These are phyloP conservation scores for Heliconius ethilla DNA, from an alignment of 2,888 invertebrate species.

Conservation along the genomic window DNA sequence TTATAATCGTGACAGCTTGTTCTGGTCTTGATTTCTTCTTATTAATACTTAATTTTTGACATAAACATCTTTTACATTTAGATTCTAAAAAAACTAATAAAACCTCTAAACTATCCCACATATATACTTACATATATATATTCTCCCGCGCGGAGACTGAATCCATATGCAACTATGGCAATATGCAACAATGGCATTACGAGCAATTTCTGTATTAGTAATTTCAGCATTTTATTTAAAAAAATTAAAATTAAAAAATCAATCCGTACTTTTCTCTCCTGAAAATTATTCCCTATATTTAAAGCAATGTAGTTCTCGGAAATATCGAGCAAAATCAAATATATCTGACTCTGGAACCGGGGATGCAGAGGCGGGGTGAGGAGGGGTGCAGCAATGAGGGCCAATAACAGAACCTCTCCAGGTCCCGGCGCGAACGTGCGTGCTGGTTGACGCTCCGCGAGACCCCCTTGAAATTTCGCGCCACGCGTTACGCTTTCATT, in stretches of 20 bases:
- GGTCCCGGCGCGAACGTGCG: conserved; percentile 4
- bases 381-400: conserved; percentile 10
- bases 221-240: background rate
- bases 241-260: background rate
- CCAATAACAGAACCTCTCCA: conserved; percentile 16
- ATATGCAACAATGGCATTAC: too few species aligned
- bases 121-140: too few species aligned
- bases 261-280: background rate
- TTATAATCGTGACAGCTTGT: too few species aligned
- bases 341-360: conserved; percentile 5
- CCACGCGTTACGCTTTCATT: background rate
- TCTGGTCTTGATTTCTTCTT: too few species aligned
- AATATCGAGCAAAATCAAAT: conserved; percentile 7
- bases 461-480: background rate
- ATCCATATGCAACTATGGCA: too few species aligned
- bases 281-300: background rate
- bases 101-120: too few species aligned
- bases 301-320: background rate
- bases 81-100: too few species aligned
- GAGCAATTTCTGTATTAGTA: background rate
- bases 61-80: too few species aligned
- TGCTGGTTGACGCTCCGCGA: background rate
- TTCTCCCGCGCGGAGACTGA: too few species aligned
- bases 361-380: background rate
- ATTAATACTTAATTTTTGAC: too few species aligned